These are phyloP conservation scores for Leptopilina boulardi DNA, from an alignment of 1,140 invertebrate species.

Conservation along the genomic window DNA sequence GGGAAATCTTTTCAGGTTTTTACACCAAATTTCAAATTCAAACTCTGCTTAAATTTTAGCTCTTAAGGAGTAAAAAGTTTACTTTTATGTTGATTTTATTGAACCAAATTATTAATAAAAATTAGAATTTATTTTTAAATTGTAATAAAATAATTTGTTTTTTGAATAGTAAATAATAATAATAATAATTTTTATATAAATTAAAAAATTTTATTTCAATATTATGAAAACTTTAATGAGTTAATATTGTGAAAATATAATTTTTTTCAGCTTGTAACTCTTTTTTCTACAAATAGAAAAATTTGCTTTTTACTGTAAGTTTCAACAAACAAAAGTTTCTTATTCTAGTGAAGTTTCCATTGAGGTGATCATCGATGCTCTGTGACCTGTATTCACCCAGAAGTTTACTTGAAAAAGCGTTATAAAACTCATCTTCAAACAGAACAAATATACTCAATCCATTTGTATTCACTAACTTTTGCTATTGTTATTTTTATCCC, in stretches of 20 bases:
- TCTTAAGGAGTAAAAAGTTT: neutral
- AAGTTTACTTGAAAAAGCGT: conserved; percentile 1
- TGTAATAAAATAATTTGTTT: too few relatives aligned
- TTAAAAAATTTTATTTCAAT: too few relatives aligned
- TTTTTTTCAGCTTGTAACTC: neutral
- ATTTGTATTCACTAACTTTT: neutral
- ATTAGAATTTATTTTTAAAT: too few relatives aligned
- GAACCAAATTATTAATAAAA: too few relatives aligned
- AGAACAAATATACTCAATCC: neutral
- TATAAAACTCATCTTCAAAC: neutral
- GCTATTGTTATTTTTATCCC: neutral
- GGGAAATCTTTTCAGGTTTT: conserved; percentile 7
- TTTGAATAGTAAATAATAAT: too few relatives aligned
- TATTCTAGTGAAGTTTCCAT: neutral
- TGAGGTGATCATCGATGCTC: neutral
- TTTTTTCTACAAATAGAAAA: neutral
- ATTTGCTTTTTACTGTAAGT: neutral
- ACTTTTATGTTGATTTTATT: neutral
- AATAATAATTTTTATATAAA: too few relatives aligned
- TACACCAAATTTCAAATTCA: conserved; percentile 11
- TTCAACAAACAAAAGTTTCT: conserved; percentile 8
- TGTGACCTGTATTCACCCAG: conserved; percentile 16
- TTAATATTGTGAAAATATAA: too few relatives aligned
- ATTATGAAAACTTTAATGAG: too few relatives aligned
- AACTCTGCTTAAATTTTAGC: neutral